These are phyloP conservation scores for Ostrea edulis DNA, from an alignment of 1,140 invertebrate species.

Conservation along the genomic window DNA sequence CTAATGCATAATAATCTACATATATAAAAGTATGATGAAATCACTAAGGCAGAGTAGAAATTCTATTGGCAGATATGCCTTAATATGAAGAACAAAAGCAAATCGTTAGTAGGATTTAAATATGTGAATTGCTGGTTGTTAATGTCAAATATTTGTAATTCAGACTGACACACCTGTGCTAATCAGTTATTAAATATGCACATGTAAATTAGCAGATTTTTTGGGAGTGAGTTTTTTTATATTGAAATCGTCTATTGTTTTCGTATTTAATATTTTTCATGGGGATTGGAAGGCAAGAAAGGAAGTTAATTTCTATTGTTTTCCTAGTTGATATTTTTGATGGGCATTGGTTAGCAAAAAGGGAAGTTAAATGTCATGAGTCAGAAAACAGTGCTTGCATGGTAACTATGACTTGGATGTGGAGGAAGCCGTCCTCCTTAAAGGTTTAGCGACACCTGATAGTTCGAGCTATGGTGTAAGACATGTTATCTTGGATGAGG, in stretches of 20 bases:
- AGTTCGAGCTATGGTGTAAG: neutral
- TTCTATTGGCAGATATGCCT: slow-evolving; percentile 20
- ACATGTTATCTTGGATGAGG: neutral
- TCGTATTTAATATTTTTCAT: too few relatives aligned
- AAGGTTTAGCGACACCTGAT: neutral
- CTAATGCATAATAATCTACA: slow-evolving; percentile 2
- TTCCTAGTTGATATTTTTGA: too few relatives aligned
- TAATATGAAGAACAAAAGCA: neutral
- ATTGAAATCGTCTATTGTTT: too few relatives aligned
- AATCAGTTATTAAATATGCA: neutral
- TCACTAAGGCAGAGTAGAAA: neutral
- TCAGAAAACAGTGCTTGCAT: too few relatives aligned
- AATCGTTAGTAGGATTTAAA: slow-evolving; percentile 9
- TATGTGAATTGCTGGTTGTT: neutral
- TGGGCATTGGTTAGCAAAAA: too few relatives aligned
- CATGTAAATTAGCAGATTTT: neutral
- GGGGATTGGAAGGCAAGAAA: too few relatives aligned
- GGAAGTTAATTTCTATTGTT: too few relatives aligned
- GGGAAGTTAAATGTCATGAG: too few relatives aligned
- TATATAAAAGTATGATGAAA: slow-evolving; percentile 35
- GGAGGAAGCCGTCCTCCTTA: too few relatives aligned
- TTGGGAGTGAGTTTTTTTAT: neutral
- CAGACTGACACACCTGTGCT: slow-evolving; percentile 19
- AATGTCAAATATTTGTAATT: neutral
- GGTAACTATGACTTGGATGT: too few relatives aligned